Evolutionary conservation across 2,113 vertebrate genomes (phyloP), one percentile per base, ranked within the genome.

Genomic region (Odontophorus gujanensis): DNA sequence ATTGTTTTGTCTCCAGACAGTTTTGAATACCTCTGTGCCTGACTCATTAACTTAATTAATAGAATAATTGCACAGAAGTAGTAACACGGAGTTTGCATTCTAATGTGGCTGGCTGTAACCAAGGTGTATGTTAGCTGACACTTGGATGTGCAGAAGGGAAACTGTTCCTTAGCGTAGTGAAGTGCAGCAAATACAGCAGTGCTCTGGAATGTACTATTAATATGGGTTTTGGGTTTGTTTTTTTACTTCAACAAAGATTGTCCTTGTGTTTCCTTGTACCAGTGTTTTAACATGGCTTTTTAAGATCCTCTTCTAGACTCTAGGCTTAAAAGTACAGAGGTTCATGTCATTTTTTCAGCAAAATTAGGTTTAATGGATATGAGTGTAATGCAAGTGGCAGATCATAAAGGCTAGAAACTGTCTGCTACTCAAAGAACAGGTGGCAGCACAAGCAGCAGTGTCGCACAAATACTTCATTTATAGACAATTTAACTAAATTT

Each of bases 381-480:
- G 68, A 58, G 62, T 58, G 63, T 78, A 93, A 73, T 89, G 84
- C 83, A 95, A 92, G 83, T 92, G 25, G 48, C 6, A 90, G 85
- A 87, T 85, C 90, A 77, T 88, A 83, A 93, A 85, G 86, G 81
- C 81, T 88, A 76, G 90, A 87, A 90, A 55, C 69, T 2, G 84
- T 73, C 83, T 93, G 74, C 62, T 91, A 0, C 89, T 92, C 63
- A 57, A 74, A 80, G 82, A 96, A 90, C 66, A 89, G 72, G 85
- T 85, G 83, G 80, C 74, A 96, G 78, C 81, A 86, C 75, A 91
- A 91, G 77, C 71, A 85, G 59, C 59, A 94, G 24, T 69, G 81
- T 81, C 93, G 90, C 82, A 95, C 94, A 91, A 90, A 94, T 95
- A 53, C 50, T 91, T 95, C 96, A 96, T 96, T 96, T 96, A 87